Conservation (phyloP, 2,797 vertebrate genomes). For the Meda fulgida region DNA sequence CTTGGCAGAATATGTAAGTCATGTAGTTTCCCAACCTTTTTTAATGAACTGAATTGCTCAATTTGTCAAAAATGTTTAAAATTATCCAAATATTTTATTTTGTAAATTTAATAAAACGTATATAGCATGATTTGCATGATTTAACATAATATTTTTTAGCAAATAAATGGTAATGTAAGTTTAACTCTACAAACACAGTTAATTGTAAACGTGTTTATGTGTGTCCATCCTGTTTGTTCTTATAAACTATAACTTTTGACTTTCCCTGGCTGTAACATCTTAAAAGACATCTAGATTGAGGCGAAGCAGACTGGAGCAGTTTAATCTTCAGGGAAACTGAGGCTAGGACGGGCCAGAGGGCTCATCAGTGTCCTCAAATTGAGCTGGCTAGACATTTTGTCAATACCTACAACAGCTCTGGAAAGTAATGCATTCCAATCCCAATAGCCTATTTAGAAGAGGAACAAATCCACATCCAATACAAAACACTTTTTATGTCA, state of each 20-base stretch:
- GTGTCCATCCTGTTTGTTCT: background rate
- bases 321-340: conserved; percentile 26
- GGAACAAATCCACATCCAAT: background rate
- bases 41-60: background rate
- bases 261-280: background rate
- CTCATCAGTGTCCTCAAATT: conserved; percentile 21
- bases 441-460: background rate
- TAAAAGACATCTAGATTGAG: conserved; percentile 15
- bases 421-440: background rate
- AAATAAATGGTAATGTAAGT: background rate
- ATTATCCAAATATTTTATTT: background rate
- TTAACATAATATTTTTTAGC: too few species aligned
- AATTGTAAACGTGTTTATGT: background rate
- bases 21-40: background rate
- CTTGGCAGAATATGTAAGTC: background rate
- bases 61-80: background rate
- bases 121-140: background rate
- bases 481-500: background rate
- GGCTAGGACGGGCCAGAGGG: background rate
- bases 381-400: conserved; percentile 11
- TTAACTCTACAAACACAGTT: background rate
- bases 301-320: conserved; percentile 16
- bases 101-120: background rate
- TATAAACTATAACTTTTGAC: background rate
- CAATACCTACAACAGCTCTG: conserved; percentile 22